Conservation (phyloP, 1,140 invertebrate genomes). For the Saccostrea cuccullata region DNA sequence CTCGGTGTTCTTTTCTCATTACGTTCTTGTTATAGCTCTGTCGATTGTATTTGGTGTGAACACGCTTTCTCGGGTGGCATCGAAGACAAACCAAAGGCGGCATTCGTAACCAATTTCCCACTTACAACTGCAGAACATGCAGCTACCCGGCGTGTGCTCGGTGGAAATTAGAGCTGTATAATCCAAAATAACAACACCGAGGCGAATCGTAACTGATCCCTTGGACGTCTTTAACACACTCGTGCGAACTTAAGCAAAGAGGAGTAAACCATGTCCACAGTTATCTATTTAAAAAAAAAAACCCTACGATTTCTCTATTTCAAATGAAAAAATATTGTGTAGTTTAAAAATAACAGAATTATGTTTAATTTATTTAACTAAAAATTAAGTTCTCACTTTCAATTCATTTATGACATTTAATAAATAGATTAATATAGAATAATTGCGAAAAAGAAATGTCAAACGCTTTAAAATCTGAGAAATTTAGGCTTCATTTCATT, state of each 20-base stretch:
- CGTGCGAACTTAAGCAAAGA: neutral
- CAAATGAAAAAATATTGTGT: too few species aligned
- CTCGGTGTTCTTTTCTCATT: neutral
- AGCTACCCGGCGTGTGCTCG: neutral
- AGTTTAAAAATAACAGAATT: too few species aligned
- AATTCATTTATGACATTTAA: neutral
- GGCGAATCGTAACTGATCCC: neutral
- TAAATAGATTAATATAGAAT: neutral
- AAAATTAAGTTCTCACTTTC: neutral
- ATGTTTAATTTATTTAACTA: neutral
- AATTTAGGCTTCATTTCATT: too few species aligned
- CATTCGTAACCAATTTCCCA: neutral
- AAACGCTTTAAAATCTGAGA: too few species aligned
- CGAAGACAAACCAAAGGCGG: neutral
- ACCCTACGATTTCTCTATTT: too few species aligned
- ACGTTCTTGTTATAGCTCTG: neutral
- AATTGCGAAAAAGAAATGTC: too few species aligned
- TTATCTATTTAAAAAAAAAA: neutral
- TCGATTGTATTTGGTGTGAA: conserved; percentile 22
- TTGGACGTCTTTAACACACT: neutral
- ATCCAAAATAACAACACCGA: neutral
- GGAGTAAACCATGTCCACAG: neutral
- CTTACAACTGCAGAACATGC: conserved; percentile 7
- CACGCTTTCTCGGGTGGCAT: neutral
- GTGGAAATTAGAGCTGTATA: neutral